Percentiles rank a stretch among this genome's conserved stretches.
Conservation (phyloP, 2,888 invertebrate genomes). For the Salpingus planirostris region DNA sequence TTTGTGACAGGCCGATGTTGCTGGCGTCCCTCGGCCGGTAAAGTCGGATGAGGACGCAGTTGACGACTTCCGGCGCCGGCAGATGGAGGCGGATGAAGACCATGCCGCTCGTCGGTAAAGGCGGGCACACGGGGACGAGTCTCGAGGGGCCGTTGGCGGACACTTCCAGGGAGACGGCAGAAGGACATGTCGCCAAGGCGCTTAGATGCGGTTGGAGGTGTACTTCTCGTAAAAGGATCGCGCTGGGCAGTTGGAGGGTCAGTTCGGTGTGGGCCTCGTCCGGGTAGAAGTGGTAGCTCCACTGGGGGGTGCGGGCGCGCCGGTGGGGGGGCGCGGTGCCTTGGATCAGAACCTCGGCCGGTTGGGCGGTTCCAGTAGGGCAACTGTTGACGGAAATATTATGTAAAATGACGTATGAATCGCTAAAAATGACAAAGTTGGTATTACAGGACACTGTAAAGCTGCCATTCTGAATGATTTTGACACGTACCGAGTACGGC, state of each 20-base stretch:
- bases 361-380: conserved; percentile 60
- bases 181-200: conserved; percentile 80
- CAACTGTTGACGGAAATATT: no score
- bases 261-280: conserved; percentile 84
- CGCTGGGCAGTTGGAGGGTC: conserved; percentile 78
- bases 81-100: conserved; percentile 78
- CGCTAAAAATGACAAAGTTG: no score
- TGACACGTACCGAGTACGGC: no score
- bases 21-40: conserved; percentile 85
- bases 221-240: conserved; percentile 78
- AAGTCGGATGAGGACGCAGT: conserved; percentile 62
- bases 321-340: conserved; percentile 68
- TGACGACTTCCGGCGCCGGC: conserved; percentile 76
- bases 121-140: conserved; percentile 75
- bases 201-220: conserved; percentile 79
- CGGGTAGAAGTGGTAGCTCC: conserved; percentile 93
- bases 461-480: no score
- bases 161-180: conserved; percentile 79
- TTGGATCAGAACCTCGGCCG: conserved; percentile 81
- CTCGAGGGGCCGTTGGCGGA: conserved; percentile 71
- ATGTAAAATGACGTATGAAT: no score
- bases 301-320: conserved; percentile 82
- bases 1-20: conserved; percentile 81
- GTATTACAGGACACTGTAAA: no score
- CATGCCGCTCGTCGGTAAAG: conserved; percentile 78